Conservation (phyloP, 2,888 invertebrate species). For the Chymomyza amoena region DNA sequence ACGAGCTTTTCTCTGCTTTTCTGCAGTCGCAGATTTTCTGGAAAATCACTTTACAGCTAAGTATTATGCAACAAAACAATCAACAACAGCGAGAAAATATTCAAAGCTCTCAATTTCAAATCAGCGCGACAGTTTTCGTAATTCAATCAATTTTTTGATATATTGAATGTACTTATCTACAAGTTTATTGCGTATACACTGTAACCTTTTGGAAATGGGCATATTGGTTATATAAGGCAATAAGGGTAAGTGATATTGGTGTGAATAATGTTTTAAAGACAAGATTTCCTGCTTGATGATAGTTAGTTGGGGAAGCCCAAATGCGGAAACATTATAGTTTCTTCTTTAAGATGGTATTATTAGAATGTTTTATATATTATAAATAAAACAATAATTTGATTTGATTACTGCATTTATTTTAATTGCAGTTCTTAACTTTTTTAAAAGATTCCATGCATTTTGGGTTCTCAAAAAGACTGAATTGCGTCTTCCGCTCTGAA, state of each 20-base stretch:
- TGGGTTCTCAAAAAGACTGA: not conserved
- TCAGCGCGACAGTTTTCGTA: constrained; percentile 58
- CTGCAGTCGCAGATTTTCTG: not conserved
- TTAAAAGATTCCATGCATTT: not conserved
- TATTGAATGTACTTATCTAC: constrained; percentile 29
- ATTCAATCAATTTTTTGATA: constrained; percentile 60
- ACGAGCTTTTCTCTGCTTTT: constrained; percentile 20
- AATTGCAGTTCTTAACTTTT: too few species aligned
- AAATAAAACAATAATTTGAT: too few species aligned
- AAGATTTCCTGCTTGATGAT: too few species aligned
- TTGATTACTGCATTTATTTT: too few species aligned
- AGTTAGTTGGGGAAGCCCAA: too few species aligned
- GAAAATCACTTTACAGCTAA: constrained; percentile 1
- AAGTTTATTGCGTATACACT: constrained; percentile 23
- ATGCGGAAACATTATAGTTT: too few species aligned
- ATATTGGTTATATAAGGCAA: not conserved
- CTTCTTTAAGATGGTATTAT: too few species aligned
- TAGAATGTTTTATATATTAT: too few species aligned
- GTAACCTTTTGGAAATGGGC: not conserved
- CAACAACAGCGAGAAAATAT: not conserved
- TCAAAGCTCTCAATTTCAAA: constrained; percentile 46
- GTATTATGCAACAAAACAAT: constrained; percentile 6
- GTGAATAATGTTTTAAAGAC: too few species aligned
- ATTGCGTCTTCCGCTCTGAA: not conserved
- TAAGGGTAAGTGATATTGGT: not conserved